Percentiles rank a stretch among this genome's conserved stretches.
phyloP scores from a whole-genome alignment of 2,797 vertebrate species.

The Thaleichthys pacificus region DNA sequence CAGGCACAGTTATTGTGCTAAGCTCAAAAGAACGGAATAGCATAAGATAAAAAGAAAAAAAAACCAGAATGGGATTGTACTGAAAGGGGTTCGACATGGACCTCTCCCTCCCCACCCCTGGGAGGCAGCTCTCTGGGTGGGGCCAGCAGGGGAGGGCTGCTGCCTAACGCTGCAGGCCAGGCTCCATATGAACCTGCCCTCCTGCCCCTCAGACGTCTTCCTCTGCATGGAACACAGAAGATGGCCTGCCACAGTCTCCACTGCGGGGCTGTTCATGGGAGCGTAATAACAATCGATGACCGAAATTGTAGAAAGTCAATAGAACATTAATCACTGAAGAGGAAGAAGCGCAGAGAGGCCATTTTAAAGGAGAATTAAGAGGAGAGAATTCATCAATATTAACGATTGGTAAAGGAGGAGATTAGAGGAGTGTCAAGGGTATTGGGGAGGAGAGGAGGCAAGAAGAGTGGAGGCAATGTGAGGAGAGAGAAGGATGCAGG shows the following conservation, averaged over 20 bases:
- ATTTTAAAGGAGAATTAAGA: not conserved
- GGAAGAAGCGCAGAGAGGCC: not conserved
- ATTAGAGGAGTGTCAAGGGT: not conserved
- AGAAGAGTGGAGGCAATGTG: not conserved
- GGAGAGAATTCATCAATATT: not conserved
- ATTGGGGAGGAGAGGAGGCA: not conserved
- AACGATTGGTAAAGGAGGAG: not conserved
- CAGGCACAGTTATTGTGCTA: too few species aligned
- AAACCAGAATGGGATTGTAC: too few species aligned
- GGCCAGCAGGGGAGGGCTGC: too few species aligned
- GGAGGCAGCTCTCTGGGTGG: slow-evolving; percentile 24
- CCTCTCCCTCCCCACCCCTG: not conserved
- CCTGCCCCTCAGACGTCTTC: slow-evolving; percentile 49
- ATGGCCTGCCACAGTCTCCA: slow-evolving; percentile 21
- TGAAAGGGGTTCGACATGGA: not conserved
- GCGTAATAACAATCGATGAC: slow-evolving; percentile 28
- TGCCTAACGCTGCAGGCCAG: slow-evolving; percentile 45
- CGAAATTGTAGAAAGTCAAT: slow-evolving; percentile 4
- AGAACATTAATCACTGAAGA: not conserved
- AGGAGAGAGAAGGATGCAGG: not conserved
- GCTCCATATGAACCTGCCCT: slow-evolving; percentile 47
- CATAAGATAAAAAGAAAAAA: too few species aligned
- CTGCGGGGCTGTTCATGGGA: slow-evolving; percentile 42
- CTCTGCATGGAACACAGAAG: slow-evolving; percentile 63
- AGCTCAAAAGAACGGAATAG: too few species aligned